phyloP scores from a whole-genome alignment of 2,797 vertebrate species.

The Myioborus miniatus region DNA sequence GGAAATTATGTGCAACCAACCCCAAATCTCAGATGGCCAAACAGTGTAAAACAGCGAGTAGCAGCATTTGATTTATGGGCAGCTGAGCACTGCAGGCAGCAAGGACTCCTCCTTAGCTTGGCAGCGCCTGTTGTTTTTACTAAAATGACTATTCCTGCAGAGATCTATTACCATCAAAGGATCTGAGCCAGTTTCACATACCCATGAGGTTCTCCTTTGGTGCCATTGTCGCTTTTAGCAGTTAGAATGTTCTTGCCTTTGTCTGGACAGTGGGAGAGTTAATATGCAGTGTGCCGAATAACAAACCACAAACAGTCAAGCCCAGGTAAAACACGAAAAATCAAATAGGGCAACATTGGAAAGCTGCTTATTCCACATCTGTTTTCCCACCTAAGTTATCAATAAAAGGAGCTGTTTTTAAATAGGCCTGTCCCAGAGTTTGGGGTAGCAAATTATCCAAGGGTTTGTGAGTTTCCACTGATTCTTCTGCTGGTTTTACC shows the following conservation, averaged over 20 bases:
- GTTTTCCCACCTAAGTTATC: background rate
- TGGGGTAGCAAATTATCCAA: background rate
- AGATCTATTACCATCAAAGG: background rate
- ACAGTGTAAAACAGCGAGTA: background rate
- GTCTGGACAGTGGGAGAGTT: background rate
- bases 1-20: background rate
- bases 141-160: background rate
- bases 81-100: constrained; percentile 5
- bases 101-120: constrained; percentile 11
- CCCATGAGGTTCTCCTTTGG: background rate
- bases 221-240: background rate
- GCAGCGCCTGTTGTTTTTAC: background rate
- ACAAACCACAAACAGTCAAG: background rate
- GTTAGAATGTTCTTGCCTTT: background rate
- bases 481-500: background rate
- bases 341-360: background rate
- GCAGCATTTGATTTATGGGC: constrained; percentile 13
- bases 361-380: background rate
- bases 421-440: background rate
- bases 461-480: background rate
- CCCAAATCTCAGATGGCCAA: background rate
- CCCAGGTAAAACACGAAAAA: background rate
- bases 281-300: background rate
- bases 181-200: background rate
- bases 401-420: background rate